A percentile compares a stretch with the other conserved stretches of the same genome.
phyloP scores from a whole-genome alignment of 2,888 invertebrate species.

The Epinotia nisella region DNA sequence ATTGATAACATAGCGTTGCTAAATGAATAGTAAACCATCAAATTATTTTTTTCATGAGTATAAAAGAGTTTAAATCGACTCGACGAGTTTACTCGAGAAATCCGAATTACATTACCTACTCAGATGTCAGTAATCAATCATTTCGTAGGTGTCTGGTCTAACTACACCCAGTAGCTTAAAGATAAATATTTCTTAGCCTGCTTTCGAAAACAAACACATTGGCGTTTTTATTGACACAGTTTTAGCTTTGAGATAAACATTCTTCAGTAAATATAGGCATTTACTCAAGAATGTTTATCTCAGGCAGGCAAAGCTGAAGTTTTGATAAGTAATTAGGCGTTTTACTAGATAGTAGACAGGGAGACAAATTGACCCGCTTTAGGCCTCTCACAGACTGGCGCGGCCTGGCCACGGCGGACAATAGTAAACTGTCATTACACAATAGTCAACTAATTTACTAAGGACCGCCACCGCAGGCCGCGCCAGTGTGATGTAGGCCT shows the following conservation, averaged over 20 bases:
- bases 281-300: too few relatives aligned
- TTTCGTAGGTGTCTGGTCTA: background rate
- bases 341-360: too few relatives aligned
- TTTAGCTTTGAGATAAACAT: conserved; percentile 5
- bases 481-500: too few relatives aligned
- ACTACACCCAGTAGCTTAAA: background rate
- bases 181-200: background rate
- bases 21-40: too few relatives aligned
- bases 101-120: background rate
- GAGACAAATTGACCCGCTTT: too few relatives aligned
- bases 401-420: too few relatives aligned
- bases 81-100: background rate
- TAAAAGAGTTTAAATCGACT: background rate
- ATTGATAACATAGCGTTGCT: too few relatives aligned
- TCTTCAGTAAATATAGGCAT: conserved; percentile 6
- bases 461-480: too few relatives aligned
- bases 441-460: too few relatives aligned
- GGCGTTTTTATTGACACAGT: conserved; percentile 23
- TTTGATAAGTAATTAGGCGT: background rate
- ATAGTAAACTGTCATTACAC: too few relatives aligned
- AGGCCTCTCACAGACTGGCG: too few relatives aligned
- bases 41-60: background rate
- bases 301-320: background rate
- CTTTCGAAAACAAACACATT: conserved; percentile 7
- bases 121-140: background rate